Conservation (phyloP, 1,140 invertebrate species). For the Oncopodura yosiiana region DNA sequence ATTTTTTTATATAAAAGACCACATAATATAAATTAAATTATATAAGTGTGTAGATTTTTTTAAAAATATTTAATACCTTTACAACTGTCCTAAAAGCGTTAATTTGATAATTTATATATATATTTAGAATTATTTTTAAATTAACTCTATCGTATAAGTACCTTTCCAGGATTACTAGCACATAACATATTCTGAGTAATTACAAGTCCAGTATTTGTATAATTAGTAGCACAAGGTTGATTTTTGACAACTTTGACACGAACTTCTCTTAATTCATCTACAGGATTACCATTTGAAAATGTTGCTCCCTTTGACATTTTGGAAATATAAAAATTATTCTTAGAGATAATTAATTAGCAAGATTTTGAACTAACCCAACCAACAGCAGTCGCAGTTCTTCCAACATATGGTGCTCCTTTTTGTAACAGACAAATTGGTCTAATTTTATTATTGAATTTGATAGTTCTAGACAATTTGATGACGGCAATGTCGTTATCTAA, state of each 20-base stretch:
- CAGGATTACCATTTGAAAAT: conserved; percentile 48
- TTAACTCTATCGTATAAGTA: conserved; percentile 41
- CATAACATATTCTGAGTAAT: conserved; percentile 59
- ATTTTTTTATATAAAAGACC: too few relatives aligned
- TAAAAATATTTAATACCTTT: too few relatives aligned
- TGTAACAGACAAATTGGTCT: conserved; percentile 66
- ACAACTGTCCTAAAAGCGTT: too few relatives aligned
- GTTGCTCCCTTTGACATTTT: too few relatives aligned
- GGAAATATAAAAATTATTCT: too few relatives aligned
- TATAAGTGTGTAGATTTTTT: too few relatives aligned
- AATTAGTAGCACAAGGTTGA: conserved; percentile 59
- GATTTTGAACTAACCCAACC: conserved; percentile 78
- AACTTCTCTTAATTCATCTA: conserved; percentile 67
- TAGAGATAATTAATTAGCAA: too few relatives aligned
- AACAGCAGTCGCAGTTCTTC: conserved; percentile 57
- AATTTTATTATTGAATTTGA: conserved; percentile 65
- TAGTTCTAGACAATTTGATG: conserved; percentile 61
- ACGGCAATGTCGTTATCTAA: conserved; percentile 81
- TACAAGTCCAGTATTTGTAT: conserved; percentile 64
- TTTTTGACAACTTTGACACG: conserved; percentile 71
- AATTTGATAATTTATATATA: not conserved
- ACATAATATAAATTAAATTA: too few relatives aligned
- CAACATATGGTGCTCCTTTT: conserved; percentile 55
- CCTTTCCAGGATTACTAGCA: conserved; percentile 31
- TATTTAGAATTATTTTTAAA: not conserved